Evolutionary conservation across 1,140 invertebrate species (phyloP).

Genomic region (Nymphalis io): DNA sequence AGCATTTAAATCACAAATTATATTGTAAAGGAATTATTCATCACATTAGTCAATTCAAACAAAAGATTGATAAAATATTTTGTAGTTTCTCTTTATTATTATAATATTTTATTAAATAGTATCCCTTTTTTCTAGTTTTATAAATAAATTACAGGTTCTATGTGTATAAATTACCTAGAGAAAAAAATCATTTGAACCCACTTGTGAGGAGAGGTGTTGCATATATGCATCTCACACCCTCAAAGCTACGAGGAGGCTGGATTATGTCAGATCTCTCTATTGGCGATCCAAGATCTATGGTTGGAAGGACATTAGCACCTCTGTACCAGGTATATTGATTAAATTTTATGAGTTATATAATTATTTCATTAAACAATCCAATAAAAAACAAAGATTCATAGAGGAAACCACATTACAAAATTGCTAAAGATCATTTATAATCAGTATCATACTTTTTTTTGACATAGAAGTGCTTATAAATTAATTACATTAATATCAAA

Average conservation of each 20-base stretch:
- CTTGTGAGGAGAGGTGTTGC: constrained; percentile 84
- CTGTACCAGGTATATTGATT: constrained; percentile 81
- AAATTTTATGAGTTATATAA: background rate
- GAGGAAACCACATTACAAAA: too few relatives aligned
- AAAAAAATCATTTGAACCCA: constrained; percentile 80
- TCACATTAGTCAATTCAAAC: background rate
- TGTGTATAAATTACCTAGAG: constrained; percentile 90
- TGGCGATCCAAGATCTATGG: constrained; percentile 85
- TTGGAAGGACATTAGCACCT: constrained; percentile 86
- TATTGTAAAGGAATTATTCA: background rate
- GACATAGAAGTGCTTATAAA: too few relatives aligned
- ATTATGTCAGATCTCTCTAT: constrained; percentile 85
- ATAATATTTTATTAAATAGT: too few relatives aligned
- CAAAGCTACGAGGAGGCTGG: constrained; percentile 83
- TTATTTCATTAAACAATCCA: too few relatives aligned
- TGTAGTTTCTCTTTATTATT: too few relatives aligned
- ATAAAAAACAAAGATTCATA: too few relatives aligned
- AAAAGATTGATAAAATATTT: background rate
- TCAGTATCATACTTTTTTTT: too few relatives aligned
- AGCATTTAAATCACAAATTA: background rate
- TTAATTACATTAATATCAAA: too few relatives aligned
- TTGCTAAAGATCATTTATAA: too few relatives aligned
- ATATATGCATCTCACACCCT: constrained; percentile 87
- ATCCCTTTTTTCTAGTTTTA: too few relatives aligned
- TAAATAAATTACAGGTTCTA: constrained; percentile 85